Evolutionary conservation across 2,797 vertebrate species (phyloP), one percentile per base, ranked within the genome.

Genomic region (Lepilemur septentrionalis): DNA sequence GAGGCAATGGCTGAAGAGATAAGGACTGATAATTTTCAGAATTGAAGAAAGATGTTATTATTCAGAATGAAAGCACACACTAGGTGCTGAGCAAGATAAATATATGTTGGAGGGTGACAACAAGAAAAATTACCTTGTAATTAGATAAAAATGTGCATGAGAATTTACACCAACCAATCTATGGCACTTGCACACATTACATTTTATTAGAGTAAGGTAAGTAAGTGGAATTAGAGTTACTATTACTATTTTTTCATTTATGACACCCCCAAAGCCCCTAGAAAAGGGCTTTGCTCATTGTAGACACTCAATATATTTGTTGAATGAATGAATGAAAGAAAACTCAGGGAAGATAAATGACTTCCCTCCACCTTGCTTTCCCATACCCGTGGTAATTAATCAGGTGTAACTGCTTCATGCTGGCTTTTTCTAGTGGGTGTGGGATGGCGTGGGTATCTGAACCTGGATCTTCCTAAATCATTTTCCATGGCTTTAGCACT

Each of bases 281-380:
- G 75, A 82, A 90, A 93, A 81, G 43, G 18, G 14, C 52, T 76
- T 80, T 89, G 70, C 38, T 48, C 3, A 28, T 91, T 91, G 72
- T 67, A 85, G 25, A 15, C 11, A 69, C 14, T 69, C 15, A 50
- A 43, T 57, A 43, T 50, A 76, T 91, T 91, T 90, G 76, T 92
- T 87, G n/a, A 87, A 61, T 87, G 38, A 87, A 65, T 55, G 43
- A 92, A 91, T 55, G 57, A 92, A 87, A 59, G 35, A 83, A 93
- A 90, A 95, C 69, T 70, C 12, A 59, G 22, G 35, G 52, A 35
- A 89, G 81, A 50, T 57, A 94, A 91, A 75, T 32, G 5, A 65
- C 28, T 59, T 22, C 14, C 7, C 12, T 92, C 50, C 22, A 80
- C 78, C 9, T 67, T n/a, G 10, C 46, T 91, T 89, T 79, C 35